phyloP scores from a whole-genome alignment of 2,888 invertebrate genomes.

The Pachycephus smyrnensis region DNA sequence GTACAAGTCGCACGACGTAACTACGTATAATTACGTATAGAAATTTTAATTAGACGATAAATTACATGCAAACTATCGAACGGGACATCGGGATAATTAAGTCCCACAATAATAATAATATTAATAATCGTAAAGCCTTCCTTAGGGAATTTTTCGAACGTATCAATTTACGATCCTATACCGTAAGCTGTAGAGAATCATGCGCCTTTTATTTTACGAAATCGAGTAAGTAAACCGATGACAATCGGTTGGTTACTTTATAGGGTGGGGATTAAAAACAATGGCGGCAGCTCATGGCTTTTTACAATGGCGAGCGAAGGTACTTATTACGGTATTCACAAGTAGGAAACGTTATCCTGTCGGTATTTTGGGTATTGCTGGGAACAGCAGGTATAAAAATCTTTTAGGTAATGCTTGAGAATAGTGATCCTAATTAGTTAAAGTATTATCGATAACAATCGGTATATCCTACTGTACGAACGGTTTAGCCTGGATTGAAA shows the following conservation, averaged over 20 bases:
- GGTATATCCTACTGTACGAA: background rate
- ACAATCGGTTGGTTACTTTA: background rate
- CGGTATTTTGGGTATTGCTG: no score
- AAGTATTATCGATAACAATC: background rate
- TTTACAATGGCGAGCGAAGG: background rate
- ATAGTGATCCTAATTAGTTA: background rate
- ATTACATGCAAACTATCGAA: background rate
- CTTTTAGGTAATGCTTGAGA: background rate
- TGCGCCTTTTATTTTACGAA: background rate
- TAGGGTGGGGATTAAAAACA: background rate
- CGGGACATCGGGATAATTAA: background rate
- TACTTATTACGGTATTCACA: no score
- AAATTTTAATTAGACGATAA: background rate
- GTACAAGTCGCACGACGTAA: background rate
- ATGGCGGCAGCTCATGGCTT: no score
- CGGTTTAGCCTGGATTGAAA: background rate
- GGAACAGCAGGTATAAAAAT: background rate
- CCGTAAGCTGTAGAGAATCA: background rate
- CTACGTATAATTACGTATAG: background rate
- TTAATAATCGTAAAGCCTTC: background rate
- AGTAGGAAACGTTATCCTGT: no score
- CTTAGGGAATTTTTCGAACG: background rate
- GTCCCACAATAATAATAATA: background rate
- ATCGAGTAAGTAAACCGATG: background rate
- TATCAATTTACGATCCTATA: background rate